phyloP scores from a whole-genome alignment of 2,797 vertebrate species.

The Cottoperca gobio region DNA sequence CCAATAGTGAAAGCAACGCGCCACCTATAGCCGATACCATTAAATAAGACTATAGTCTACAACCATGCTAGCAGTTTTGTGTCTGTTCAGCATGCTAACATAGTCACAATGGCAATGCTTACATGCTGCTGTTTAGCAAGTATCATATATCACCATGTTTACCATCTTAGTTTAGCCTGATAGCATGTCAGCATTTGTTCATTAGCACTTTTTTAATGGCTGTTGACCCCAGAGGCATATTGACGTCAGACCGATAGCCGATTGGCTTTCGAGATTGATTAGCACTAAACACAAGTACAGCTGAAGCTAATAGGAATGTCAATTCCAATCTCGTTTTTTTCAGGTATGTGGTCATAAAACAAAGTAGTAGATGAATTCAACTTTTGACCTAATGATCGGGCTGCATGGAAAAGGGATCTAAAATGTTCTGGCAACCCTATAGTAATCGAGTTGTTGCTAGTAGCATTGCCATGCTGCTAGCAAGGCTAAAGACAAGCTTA shows the following conservation, averaged over 20 bases:
- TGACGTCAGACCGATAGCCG: too few relatives aligned
- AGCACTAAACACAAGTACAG: too few relatives aligned
- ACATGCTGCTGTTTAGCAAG: not conserved
- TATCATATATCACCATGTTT: not conserved
- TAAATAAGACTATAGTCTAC: not conserved
- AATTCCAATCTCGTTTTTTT: not conserved
- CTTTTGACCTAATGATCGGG: not conserved
- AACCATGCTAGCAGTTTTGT: not conserved
- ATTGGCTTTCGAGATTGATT: too few relatives aligned
- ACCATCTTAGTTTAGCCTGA: not conserved
- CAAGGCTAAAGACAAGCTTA: not conserved
- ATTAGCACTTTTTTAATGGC: too few relatives aligned
- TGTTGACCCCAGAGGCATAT: too few relatives aligned
- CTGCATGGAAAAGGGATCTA: not conserved
- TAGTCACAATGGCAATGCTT: not conserved
- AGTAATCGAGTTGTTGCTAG: not conserved
- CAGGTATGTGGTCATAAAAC: not conserved
- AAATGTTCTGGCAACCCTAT: not conserved
- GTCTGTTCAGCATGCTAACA: not conserved
- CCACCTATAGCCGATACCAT: not conserved
- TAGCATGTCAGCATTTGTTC: not conserved
- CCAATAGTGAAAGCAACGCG: conserved; percentile 5
- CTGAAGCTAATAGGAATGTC: not conserved
- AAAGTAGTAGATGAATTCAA: not conserved
- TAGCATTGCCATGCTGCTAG: not conserved